A percentile compares a stretch with the other conserved stretches of the same genome.
These are phyloP conservation scores for Penelope pileata DNA, from an alignment of 2,113 vertebrate species.

Conservation along the genomic window DNA sequence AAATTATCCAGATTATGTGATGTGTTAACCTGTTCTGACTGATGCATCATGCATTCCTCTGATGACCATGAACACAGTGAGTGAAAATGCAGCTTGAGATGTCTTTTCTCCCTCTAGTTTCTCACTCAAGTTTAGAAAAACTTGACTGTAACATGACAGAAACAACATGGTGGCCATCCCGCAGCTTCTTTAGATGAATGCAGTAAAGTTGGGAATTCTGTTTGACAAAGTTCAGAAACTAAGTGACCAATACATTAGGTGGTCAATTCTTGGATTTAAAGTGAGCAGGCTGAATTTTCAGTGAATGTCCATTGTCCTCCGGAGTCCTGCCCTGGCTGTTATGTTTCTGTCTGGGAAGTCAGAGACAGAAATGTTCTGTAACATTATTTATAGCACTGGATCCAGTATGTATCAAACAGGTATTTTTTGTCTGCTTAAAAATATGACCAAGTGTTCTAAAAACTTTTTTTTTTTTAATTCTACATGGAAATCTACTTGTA, in stretches of 20 bases:
- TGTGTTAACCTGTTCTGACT: neutral
- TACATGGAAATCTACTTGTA: neutral
- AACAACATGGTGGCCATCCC: neutral
- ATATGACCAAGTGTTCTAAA: neutral
- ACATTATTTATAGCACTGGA: neutral
- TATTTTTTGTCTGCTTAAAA: neutral
- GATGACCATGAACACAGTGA: neutral
- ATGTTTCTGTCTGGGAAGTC: neutral
- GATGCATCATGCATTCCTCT: neutral
- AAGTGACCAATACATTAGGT: accelerated
- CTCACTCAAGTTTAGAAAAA: neutral
- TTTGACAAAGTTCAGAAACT: neutral
- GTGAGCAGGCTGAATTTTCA: neutral
- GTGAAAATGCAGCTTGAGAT: neutral
- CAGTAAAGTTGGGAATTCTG: neutral
- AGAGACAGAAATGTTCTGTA: neutral
- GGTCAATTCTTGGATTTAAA: neutral
- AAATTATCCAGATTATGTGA: neutral
- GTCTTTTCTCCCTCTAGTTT: neutral
- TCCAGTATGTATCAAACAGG: neutral
- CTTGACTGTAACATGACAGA: neutral
- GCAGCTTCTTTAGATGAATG: neutral
- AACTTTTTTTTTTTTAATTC: neutral
- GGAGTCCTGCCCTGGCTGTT: neutral
- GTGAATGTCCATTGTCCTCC: neutral